These are phyloP conservation scores for Hozukius guyotensis DNA, from an alignment of 2,797 vertebrate species.

Conservation along the genomic window DNA sequence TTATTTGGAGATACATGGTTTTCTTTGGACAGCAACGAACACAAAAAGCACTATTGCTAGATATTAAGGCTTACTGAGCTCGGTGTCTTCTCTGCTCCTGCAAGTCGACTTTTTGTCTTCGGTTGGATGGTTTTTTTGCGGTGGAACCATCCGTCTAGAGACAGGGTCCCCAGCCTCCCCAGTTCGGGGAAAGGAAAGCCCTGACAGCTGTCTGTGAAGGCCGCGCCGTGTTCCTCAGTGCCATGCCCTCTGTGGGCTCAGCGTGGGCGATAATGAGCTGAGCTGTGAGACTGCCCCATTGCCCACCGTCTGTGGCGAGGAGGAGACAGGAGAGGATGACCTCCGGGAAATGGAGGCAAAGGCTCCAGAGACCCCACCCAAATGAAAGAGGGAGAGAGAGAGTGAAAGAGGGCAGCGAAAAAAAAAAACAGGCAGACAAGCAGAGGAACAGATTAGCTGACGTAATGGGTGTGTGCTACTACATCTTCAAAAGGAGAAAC, in stretches of 20 bases:
- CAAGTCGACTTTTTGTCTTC: not conserved
- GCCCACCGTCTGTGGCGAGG: conserved; percentile 61
- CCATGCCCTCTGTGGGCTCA: conserved; percentile 62
- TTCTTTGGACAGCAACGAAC: not conserved
- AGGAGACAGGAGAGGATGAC: conserved; percentile 51
- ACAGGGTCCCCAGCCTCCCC: conserved; percentile 20
- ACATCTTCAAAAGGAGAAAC: conserved; percentile 28
- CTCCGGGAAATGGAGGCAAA: conserved; percentile 50
- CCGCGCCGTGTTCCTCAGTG: conserved; percentile 45
- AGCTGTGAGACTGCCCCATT: conserved; percentile 68
- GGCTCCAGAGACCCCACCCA: conserved; percentile 39
- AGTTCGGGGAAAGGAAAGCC: conserved; percentile 44
- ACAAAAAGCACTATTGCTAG: not conserved
- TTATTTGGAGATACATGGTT: not conserved
- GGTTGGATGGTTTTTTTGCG: not conserved
- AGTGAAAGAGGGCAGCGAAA: conserved; percentile 34
- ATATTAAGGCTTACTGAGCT: not conserved
- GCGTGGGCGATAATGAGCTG: conserved; percentile 78
- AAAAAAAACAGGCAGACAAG: conserved; percentile 10
- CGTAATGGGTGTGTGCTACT: conserved; percentile 29
- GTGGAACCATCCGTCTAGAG: not conserved
- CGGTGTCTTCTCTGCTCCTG: not conserved
- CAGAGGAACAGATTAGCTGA: conserved; percentile 44
- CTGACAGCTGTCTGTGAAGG: conserved; percentile 58
- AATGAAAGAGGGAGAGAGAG: conserved; percentile 41